Evolutionary conservation across 2,797 vertebrate genomes (phyloP).

Genomic region (Dermochelys coriacea): DNA sequence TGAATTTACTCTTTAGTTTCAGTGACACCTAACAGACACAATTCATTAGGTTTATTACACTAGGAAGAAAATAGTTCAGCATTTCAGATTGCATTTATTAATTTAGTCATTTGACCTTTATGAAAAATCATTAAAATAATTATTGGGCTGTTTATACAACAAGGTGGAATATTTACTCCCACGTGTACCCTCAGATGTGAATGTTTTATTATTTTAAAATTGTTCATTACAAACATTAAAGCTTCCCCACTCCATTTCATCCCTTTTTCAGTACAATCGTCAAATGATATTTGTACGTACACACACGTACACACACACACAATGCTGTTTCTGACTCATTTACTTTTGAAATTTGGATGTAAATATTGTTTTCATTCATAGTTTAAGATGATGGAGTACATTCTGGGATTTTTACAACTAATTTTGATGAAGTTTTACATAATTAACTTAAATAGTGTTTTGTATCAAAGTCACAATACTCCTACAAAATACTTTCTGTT

Average conservation of each 20-base stretch:
- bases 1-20: constrained; percentile 87
- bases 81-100: constrained; percentile 73
- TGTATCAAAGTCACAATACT: neutral
- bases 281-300: neutral
- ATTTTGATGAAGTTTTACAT: neutral
- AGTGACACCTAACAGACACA: constrained; percentile 84
- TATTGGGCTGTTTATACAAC: constrained; percentile 29
- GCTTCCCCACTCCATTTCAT: neutral
- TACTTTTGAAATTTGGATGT: neutral
- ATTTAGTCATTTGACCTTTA: constrained; percentile 65
- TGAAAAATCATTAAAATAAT: constrained; percentile 53
- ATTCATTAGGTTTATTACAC: constrained; percentile 82
- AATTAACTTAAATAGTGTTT: neutral
- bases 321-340: neutral
- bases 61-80: constrained; percentile 73
- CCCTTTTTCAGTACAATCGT: neutral
- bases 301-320: rapidly evolving
- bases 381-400: neutral
- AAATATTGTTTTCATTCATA: neutral
- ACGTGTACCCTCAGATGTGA: constrained; percentile 33
- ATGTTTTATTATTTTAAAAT: constrained; percentile 21
- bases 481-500: neutral
- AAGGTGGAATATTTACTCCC: constrained; percentile 16
- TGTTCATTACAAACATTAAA: neutral
- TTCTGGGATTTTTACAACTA: neutral